A percentile compares a stretch with the other conserved stretches of the same genome.
phyloP scores from a whole-genome alignment of 2,888 invertebrate species.

The Drosophila neotestacea region DNA sequence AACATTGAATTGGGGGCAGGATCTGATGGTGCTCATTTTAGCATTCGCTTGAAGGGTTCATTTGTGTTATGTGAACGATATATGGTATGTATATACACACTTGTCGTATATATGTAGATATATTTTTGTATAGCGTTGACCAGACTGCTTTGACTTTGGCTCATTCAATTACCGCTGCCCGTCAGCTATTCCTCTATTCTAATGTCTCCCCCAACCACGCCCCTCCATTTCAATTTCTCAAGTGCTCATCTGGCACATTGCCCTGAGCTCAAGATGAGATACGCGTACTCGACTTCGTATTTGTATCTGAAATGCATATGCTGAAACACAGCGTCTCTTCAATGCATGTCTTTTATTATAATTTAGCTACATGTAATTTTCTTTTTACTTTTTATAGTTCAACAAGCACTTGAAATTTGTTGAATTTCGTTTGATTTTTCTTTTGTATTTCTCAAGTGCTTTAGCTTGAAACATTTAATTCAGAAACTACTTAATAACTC shows the following conservation, averaged over 20 bases:
- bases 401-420: conserved; percentile 39
- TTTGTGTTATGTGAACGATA: conserved; percentile 48
- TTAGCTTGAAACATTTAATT: conserved; percentile 35
- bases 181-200: conserved; percentile 60
- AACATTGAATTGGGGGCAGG: conserved; percentile 29
- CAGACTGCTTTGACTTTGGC: conserved; percentile 55
- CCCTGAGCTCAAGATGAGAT: conserved; percentile 54
- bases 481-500: conserved; percentile 17
- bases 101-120: neutral
- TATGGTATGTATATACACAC: neutral
- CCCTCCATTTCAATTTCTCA: conserved; percentile 60
- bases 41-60: conserved; percentile 71
- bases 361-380: conserved; percentile 33
- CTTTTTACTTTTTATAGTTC: conserved; percentile 1
- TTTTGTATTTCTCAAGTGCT: conserved; percentile 43
- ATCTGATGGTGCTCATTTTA: conserved; percentile 56
- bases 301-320: conserved; percentile 29
- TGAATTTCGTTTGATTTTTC: conserved; percentile 29
- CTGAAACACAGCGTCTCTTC: conserved; percentile 34
- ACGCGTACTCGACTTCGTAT: conserved; percentile 3
- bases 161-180: conserved; percentile 77
- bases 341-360: conserved; percentile 61
- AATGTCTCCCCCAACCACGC: conserved; percentile 27
- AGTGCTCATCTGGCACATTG: conserved; percentile 72
- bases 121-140: conserved; percentile 40